Evolutionary conservation across 2,888 invertebrate species (phyloP), one percentile per base, ranked within the genome.

Genomic region (Dione vanillae): DNA sequence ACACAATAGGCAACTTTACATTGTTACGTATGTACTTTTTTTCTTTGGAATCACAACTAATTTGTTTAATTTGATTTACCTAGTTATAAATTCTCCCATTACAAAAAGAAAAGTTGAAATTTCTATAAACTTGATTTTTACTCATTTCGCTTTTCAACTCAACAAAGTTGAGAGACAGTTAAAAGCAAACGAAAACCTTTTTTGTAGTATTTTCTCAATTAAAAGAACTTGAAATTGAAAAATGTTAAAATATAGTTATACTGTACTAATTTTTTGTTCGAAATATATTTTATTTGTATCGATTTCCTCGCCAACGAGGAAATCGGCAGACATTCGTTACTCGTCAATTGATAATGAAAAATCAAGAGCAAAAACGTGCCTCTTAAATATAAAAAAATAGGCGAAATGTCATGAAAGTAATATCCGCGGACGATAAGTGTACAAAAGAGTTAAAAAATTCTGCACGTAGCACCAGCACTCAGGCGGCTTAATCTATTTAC

Each of bases 401-500:
- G 47, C 52, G 67, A 69, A 75, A 74, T 71, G 70, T 70, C 70
- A 72, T 65, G 67, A 69, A 73, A 74, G 70, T 75, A 75, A 76
- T 74, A 73, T 73, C 70, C 70, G 45, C 35, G 45, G 45, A 71
- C 71, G 70, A 75, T 74, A 74, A 75, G 71, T 59, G 65, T 65
- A 67, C 72, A 68, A 37, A 69, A 70, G 68, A 65, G 67, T 75
- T 75, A 69, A 76, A 75, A 70, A 76, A 67, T 69, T 54, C 37
- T 41, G 67, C 71, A 71, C 71, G 69, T 70, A 72, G 65, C 41
- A 49, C 65, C 61, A 56, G 65, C 69, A 70, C 74, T 69, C 72
- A 65, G 35, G 51, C 47, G 56, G 73, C 49, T 76, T 75, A 70
- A 76, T 72, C 74, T 72, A 72, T 73, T 76, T 74, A 73, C 75